These are phyloP conservation scores for Pseudochirops corinnae DNA, from an alignment of 2,797 vertebrate species.

Conservation along the genomic window DNA sequence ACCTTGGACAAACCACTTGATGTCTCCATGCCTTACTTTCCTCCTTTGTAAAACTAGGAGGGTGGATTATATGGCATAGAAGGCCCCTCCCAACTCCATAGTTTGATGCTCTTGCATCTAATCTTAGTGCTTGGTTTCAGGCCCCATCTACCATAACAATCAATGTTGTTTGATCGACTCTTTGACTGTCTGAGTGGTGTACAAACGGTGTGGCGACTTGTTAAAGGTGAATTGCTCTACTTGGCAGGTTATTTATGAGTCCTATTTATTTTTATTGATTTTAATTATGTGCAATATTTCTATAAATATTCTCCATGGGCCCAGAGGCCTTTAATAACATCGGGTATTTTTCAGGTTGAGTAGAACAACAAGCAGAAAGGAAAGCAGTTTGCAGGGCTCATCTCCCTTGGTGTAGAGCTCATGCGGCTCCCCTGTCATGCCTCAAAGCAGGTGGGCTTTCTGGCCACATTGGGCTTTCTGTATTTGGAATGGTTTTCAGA, in stretches of 20 bases:
- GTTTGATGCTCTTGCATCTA: conserved; percentile 35
- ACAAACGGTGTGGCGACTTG: conserved; percentile 45
- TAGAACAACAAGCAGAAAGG: conserved; percentile 27
- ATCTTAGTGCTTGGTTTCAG: not conserved
- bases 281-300: conserved; percentile 69
- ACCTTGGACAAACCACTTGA: not conserved
- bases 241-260: conserved; percentile 69
- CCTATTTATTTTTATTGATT: conserved; percentile 69
- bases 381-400: not conserved
- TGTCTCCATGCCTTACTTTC: not conserved
- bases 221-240: conserved; percentile 62
- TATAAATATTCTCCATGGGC: conserved; percentile 49
- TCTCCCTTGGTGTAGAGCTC: not conserved
- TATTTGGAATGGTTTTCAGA: conserved; percentile 10
- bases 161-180: conserved; percentile 24
- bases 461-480: conserved; percentile 35
- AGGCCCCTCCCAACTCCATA: conserved; percentile 26
- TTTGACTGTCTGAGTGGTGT: conserved; percentile 26
- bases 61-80: conserved; percentile 3
- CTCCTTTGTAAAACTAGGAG: not conserved
- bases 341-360: not conserved
- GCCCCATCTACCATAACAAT: not conserved
- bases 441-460: conserved; percentile 5
- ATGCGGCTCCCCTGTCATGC: not conserved
- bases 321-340: conserved; percentile 46